Evolutionary conservation across 1,140 invertebrate species (phyloP).

Genomic region (Heliconius himera): DNA sequence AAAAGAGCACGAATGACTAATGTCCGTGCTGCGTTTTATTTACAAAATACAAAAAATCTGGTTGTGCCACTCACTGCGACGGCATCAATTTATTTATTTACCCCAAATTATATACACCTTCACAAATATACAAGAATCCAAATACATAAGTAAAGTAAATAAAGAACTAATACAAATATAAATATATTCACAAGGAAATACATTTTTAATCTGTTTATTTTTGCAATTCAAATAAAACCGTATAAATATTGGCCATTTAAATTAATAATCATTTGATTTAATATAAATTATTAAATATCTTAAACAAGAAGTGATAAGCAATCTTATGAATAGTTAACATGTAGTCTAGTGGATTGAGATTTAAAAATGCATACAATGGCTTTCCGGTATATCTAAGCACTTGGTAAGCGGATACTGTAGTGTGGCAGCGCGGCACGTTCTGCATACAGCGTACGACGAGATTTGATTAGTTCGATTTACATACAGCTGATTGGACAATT

Average conservation of each 20-base stretch:
- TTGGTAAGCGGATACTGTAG: slow-evolving; percentile 20
- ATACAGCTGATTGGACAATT: slow-evolving; percentile 36
- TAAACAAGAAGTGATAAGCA: not conserved
- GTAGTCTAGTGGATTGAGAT: slow-evolving; percentile 1
- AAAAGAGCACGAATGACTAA: too few relatives aligned
- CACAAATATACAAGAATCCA: not conserved
- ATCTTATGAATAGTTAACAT: not conserved
- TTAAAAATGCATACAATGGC: slow-evolving; percentile 21
- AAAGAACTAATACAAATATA: not conserved
- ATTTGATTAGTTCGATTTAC: slow-evolving; percentile 48
- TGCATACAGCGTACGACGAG: slow-evolving; percentile 29
- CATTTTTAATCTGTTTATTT: not conserved
- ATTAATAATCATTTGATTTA: not conserved
- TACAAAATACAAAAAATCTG: too few relatives aligned
- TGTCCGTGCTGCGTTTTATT: too few relatives aligned
- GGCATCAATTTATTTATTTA: too few relatives aligned
- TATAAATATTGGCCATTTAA: not conserved
- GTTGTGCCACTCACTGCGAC: too few relatives aligned
- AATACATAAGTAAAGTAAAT: not conserved
- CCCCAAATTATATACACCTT: not conserved
- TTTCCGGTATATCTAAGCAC: slow-evolving; percentile 7
- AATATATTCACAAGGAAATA: not conserved
- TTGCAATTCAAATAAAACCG: not conserved
- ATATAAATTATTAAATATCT: not conserved
- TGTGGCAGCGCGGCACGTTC: slow-evolving; percentile 43